Conservation (phyloP, 2,113 vertebrate species). For the Cheilinus undulatus region DNA sequence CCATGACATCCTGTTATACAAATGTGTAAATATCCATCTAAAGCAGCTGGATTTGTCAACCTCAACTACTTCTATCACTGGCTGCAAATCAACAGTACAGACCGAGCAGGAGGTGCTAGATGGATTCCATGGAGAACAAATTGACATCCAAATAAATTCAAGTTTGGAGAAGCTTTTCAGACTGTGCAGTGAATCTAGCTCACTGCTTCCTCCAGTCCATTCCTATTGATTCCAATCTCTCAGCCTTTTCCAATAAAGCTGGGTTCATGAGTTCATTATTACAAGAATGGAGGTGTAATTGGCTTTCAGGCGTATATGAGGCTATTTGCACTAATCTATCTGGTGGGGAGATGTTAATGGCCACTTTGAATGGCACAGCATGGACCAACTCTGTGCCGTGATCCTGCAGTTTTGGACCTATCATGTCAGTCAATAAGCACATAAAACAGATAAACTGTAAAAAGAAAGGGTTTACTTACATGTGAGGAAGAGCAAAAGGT, state of each 20-base stretch:
- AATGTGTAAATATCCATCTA: constrained; percentile 75
- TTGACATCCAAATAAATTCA: constrained; percentile 79
- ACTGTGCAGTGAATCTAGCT: constrained; percentile 62
- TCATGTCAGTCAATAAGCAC: constrained; percentile 58
- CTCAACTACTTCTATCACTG: constrained; percentile 48
- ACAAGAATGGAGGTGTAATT: constrained; percentile 79
- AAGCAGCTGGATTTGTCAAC: constrained; percentile 64
- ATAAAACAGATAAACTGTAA: constrained; percentile 60
- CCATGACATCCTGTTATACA: constrained; percentile 52
- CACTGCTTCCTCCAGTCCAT: constrained; percentile 47
- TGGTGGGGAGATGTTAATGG: constrained; percentile 65
- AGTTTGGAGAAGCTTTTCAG: constrained; percentile 69
- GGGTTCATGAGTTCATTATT: constrained; percentile 82
- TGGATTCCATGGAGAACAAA: constrained; percentile 56
- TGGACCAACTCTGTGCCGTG: constrained; percentile 49
- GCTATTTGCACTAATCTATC: constrained; percentile 76
- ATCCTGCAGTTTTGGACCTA: constrained; percentile 44
- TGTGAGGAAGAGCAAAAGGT: constrained; percentile 8
- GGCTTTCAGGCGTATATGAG: constrained; percentile 73
- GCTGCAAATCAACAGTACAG: constrained; percentile 48
- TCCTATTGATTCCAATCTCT: constrained; percentile 78
- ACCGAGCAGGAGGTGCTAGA: constrained; percentile 32
- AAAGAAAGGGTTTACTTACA: constrained; percentile 30
- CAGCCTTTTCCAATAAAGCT: constrained; percentile 76
- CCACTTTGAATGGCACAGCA: constrained; percentile 64